Evolutionary conservation across 2,797 vertebrate species (phyloP).

Genomic region (Avahi laniger): DNA sequence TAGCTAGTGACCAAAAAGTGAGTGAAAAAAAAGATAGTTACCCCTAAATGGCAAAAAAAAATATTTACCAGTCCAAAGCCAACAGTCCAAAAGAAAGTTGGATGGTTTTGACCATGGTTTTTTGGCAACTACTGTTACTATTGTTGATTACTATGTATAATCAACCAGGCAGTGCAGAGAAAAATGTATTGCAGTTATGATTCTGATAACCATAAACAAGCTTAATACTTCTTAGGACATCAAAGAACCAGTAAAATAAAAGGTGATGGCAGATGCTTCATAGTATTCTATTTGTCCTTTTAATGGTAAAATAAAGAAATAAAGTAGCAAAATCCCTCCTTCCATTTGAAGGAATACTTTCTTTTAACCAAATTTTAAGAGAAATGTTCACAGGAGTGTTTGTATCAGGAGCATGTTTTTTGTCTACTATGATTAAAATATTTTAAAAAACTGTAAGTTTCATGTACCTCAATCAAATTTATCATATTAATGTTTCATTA

Average conservation of each 20-base stretch:
- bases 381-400: not conserved
- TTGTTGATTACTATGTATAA: not conserved
- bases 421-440: not conserved
- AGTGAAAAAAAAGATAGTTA: not conserved
- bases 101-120: not conserved
- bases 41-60: not conserved
- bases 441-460: slow-evolving; percentile 14
- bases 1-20: not conserved
- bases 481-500: not conserved
- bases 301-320: slow-evolving; percentile 29
- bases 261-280: not conserved
- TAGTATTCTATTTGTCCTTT: not conserved
- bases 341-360: slow-evolving; percentile 2
- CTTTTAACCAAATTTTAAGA: slow-evolving; percentile 27
- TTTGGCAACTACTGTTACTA: not conserved
- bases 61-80: not conserved
- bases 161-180: not conserved
- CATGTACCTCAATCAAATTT: not conserved
- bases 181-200: not conserved
- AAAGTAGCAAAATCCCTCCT: not conserved
- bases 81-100: not conserved
- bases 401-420: not conserved
- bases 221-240: slow-evolving; percentile 18
- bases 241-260: not conserved
- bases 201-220: not conserved